Base-by-base conservation (phyloP, 2,113 vertebrate species). In the Entomyzon cyanotis region DNA sequence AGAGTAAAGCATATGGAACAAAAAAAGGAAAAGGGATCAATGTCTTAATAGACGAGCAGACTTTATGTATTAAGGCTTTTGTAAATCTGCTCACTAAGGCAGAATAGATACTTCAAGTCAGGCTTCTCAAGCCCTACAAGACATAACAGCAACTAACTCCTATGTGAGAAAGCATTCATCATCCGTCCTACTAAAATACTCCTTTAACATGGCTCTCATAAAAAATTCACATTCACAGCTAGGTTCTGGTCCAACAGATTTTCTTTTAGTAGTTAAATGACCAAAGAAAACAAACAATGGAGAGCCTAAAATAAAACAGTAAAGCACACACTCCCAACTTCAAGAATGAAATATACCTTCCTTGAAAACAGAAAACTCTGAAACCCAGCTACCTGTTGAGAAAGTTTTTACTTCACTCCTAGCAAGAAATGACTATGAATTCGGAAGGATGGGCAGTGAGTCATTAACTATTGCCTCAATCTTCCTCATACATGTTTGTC, bases 271-370 rank as follows among this genome's bases (percentile, higher is more conserved):
- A 79, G 13, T 27, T 49, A 85, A 75, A 11, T 46, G 31, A 65
- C 3, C 1, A 2, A 70, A 33, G 30, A n/a, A 46, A 47, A 5
- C 0, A 0, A 33, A 69, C 27, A 77, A 35, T 2, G 5, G 7
- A 23, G 4, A 67, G 7, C 6, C 58, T 52, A 80, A 69, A 86
- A 80, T 49, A 10, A 30, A 90, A 60, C 11, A 27, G 31, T 25
- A 49, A 46, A 84, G n/a, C 30, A 52, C 19, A 60, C 9, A 15
- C 7, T 56, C 27, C 37, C 30, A 49, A 23, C 18, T 59, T 58
- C 33, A 52, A 63, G 71, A 77, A 30, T 1, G 0, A 91, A 89
- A 70, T 20, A 15, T 7, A 74, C 11, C n/a, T 81, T 31, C 28
- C n/a, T 4, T 16, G 9, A 58, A 77, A 81, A 47, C 0, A 88